phyloP scores from a whole-genome alignment of 1,140 invertebrate genomes.

The Pogonus chalceus region DNA sequence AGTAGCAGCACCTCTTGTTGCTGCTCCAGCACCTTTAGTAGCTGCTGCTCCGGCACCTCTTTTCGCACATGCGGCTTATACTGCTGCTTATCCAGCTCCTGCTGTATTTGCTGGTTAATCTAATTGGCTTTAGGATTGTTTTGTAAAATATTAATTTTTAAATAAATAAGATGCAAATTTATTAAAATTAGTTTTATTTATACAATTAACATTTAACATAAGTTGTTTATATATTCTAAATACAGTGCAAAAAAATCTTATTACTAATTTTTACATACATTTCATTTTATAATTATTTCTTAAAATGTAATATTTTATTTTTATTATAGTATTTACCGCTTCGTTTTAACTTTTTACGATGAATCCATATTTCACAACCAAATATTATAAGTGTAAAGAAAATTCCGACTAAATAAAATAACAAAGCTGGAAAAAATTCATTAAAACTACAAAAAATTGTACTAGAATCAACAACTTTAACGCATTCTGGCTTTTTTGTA shows the following conservation, averaged over 20 bases:
- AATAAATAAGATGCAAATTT: no score
- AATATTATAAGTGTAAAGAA: slow-evolving; percentile 8
- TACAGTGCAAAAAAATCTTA: neutral
- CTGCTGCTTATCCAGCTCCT: neutral
- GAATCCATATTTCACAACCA: slow-evolving; percentile 4
- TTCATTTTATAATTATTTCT: no score
- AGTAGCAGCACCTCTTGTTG: slow-evolving; percentile 6
- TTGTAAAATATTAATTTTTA: no score
- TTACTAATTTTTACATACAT: neutral
- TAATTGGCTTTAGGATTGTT: no score
- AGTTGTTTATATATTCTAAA: neutral
- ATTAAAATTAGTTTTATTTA: no score
- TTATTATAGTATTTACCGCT: no score
- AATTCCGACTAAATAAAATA: slow-evolving; percentile 8
- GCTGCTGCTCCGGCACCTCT: neutral
- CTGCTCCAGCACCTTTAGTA: slow-evolving; percentile 3
- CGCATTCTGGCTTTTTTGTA: slow-evolving; percentile 12
- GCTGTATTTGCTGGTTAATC: neutral
- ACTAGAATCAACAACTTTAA: slow-evolving; percentile 2
- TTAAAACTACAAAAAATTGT: slow-evolving; percentile 5
- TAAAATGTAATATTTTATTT: no score
- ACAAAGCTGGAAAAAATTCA: slow-evolving; percentile 14
- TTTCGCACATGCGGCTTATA: neutral
- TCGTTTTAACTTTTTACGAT: no score
- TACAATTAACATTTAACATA: no score